Evolutionary conservation across 2,113 vertebrate species (phyloP).

Genomic region (Tamias sibiricus): DNA sequence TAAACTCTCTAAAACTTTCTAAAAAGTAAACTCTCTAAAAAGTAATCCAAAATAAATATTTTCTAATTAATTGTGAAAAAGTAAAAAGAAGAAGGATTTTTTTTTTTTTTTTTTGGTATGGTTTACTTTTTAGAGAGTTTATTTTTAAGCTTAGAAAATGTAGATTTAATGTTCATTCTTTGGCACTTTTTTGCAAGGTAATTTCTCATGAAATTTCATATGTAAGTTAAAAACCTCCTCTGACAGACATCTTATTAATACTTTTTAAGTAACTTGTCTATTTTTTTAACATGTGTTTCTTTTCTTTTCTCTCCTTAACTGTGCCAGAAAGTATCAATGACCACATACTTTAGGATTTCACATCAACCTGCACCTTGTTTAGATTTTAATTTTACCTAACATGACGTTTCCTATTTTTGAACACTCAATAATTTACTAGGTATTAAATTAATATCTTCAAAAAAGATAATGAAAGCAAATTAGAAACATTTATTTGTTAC

Average conservation of each 20-base stretch:
- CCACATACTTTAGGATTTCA: background rate
- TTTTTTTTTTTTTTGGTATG: background rate
- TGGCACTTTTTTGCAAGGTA: background rate
- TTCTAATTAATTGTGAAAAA: background rate
- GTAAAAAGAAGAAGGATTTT: background rate
- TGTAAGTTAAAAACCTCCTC: background rate
- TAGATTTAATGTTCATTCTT: background rate
- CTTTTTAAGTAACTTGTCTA: background rate
- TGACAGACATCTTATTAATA: background rate
- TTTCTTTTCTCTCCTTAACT: background rate
- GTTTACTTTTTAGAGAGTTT: background rate
- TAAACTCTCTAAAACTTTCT: too few relatives aligned
- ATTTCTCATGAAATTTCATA: background rate
- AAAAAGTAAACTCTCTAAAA: too few relatives aligned
- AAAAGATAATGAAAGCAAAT: background rate
- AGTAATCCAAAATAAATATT: too few relatives aligned
- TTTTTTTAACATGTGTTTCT: background rate
- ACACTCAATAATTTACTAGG: background rate
- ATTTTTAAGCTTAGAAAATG: background rate
- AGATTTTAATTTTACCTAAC: background rate
- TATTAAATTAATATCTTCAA: background rate
- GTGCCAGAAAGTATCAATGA: background rate
- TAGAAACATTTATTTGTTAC: background rate
- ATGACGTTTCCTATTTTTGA: background rate
- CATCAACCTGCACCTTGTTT: background rate